phyloP scores from a whole-genome alignment of 2,888 invertebrate species.

The Pristionchus japonicus region DNA sequence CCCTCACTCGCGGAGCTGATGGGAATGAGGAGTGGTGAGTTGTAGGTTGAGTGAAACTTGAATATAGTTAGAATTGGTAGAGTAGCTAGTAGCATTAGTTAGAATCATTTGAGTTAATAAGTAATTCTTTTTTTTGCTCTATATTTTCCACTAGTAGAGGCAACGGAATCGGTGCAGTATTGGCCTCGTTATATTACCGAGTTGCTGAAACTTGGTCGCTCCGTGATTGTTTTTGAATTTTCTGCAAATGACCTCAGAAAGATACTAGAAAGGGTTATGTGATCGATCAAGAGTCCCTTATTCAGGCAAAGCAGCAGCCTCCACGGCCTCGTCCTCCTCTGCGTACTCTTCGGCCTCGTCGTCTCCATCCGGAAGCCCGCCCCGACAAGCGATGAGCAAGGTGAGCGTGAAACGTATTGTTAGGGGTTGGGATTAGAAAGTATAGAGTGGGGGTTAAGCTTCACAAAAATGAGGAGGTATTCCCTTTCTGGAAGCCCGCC shows the following conservation, averaged over 20 bases:
- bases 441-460: no score
- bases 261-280: no score
- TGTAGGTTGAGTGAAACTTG: no score
- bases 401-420: not conserved
- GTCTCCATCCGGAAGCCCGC: not conserved
- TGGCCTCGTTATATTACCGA: not conserved
- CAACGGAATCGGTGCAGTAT: not conserved
- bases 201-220: not conserved
- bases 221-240: not conserved
- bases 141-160: no score
- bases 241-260: not conserved
- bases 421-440: no score
- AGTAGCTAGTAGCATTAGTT: no score
- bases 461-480: no score
- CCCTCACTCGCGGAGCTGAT: slow-evolving; percentile 23
- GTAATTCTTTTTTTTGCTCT: no score
- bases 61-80: no score
- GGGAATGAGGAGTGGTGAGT: not conserved
- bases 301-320: not conserved
- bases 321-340: slow-evolving; percentile 16
- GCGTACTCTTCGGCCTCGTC: slow-evolving; percentile 42
- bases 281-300: no score
- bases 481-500: no score
- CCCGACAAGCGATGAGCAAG: not conserved
- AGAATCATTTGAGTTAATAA: no score